These are phyloP conservation scores for Spea bombifrons DNA, from an alignment of 2,113 vertebrate genomes.

Conservation along the genomic window DNA sequence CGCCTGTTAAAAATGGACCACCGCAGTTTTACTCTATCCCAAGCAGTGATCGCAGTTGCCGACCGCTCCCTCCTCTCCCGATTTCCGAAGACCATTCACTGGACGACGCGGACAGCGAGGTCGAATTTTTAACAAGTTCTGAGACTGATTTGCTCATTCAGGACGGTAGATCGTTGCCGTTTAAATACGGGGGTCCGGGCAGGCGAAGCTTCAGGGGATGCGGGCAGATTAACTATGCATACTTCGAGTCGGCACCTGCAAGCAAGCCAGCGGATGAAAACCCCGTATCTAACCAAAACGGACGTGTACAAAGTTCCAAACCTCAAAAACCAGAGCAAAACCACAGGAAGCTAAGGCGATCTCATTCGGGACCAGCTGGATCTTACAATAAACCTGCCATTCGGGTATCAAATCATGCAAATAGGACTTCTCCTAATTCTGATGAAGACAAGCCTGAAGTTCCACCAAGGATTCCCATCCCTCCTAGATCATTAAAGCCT, in stretches of 20 bases:
- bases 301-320: constrained; percentile 40
- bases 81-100: constrained; percentile 58
- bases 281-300: constrained; percentile 50
- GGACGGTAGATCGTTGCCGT: constrained; percentile 61
- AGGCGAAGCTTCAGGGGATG: constrained; percentile 75
- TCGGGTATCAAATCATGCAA: constrained; percentile 62
- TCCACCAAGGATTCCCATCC: constrained; percentile 89
- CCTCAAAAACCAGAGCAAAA: constrained; percentile 67
- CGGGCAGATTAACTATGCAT: constrained; percentile 87
- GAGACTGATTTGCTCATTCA: constrained; percentile 83
- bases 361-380: constrained; percentile 88
- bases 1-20: constrained; percentile 61
- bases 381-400: constrained; percentile 83
- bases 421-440: constrained; percentile 64
- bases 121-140: constrained; percentile 85
- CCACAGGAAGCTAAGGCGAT: constrained; percentile 81
- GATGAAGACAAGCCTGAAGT: constrained; percentile 80
- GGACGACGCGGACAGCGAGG: constrained; percentile 85
- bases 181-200: constrained; percentile 65
- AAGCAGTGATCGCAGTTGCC: constrained; percentile 67
- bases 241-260: constrained; percentile 72
- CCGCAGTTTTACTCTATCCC: constrained; percentile 44
- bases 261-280: constrained; percentile 57
- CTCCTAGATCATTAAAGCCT: constrained; percentile 77
- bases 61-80: constrained; percentile 89